Percentiles rank a stretch among this genome's conserved stretches.
phyloP scores from a whole-genome alignment of 2,888 invertebrate genomes.

The Chrysodeixis includens region DNA sequence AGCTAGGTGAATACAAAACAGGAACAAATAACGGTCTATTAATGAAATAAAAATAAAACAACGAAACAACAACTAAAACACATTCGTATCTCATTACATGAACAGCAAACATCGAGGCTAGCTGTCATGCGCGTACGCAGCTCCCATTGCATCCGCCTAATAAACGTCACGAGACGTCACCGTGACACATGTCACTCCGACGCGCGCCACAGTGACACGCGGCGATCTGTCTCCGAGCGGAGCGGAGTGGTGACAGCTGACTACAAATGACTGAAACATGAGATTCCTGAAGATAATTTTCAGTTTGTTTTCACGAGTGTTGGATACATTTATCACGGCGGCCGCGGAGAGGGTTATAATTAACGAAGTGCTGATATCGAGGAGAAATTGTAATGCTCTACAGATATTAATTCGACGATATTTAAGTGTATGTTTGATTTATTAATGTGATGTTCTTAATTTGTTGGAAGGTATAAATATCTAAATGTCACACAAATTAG shows the following conservation, averaged over 20 bases:
- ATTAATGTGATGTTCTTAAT: not conserved
- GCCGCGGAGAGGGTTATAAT: conserved; percentile 32
- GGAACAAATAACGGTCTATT: too few species aligned
- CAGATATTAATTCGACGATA: conserved; percentile 30
- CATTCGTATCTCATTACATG: conserved; percentile 31
- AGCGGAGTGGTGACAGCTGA: conserved; percentile 46
- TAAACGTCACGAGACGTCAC: conserved; percentile 64
- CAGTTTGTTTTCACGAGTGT: conserved; percentile 47
- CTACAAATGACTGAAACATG: conserved; percentile 56
- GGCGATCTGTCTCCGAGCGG: conserved; percentile 33
- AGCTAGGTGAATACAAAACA: too few species aligned
- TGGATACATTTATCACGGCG: conserved; percentile 40
- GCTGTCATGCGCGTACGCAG: conserved; percentile 48
- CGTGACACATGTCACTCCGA: conserved; percentile 47
- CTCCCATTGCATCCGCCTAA: conserved; percentile 70
- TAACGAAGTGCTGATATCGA: conserved; percentile 33
- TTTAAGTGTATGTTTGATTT: not conserved
- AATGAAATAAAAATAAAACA: not conserved
- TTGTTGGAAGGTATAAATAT: not conserved
- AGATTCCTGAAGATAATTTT: conserved; percentile 48
- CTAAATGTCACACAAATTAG: not conserved
- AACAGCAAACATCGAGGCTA: conserved; percentile 46
- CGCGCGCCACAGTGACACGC: conserved; percentile 40
- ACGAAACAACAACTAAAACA: conserved; percentile 13
- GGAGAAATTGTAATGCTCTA: conserved; percentile 25